Percentiles rank a stretch among this genome's conserved stretches.
Conservation (phyloP, 2,113 vertebrate species). For the Petrocephalus microphthalmus region DNA sequence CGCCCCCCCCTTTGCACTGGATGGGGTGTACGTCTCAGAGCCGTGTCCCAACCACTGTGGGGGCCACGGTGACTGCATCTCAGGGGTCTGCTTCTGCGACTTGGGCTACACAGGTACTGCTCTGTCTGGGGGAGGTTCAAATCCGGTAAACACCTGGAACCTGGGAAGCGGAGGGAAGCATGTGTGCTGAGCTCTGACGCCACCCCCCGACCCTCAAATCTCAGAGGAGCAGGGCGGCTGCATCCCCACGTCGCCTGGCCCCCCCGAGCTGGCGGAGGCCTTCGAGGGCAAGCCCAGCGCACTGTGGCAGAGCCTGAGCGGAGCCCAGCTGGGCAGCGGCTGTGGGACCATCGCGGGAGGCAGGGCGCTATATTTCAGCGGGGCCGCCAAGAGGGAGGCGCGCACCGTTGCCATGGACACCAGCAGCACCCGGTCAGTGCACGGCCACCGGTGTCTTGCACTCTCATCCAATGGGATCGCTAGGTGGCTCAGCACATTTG, state of each 20-base stretch:
- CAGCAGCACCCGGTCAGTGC: constrained; percentile 72
- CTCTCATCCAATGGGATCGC: background rate
- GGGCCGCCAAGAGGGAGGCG: constrained; percentile 81
- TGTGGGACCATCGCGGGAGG: constrained; percentile 85
- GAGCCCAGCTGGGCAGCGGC: constrained; percentile 80
- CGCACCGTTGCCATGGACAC: constrained; percentile 86
- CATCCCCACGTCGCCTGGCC: constrained; percentile 75
- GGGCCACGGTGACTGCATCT: constrained; percentile 89
- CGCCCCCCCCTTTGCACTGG: constrained; percentile 79
- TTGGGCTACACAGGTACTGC: constrained; percentile 83
- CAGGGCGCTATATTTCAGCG: constrained; percentile 87
- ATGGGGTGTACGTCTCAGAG: constrained; percentile 92
- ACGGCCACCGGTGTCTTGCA: background rate
- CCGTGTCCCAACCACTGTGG: constrained; percentile 89
- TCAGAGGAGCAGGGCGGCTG: constrained; percentile 87
- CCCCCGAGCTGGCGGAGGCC: constrained; percentile 85
- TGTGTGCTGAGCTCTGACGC: background rate
- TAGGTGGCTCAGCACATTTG: background rate
- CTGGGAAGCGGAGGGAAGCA: background rate
- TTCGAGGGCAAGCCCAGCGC: constrained; percentile 94
- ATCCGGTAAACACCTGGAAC: background rate
- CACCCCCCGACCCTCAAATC: background rate
- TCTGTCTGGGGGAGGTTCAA: background rate
- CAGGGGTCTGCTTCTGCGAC: constrained; percentile 95
- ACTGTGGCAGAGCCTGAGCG: constrained; percentile 87